Evolutionary conservation across 2,113 vertebrate genomes (phyloP).

Genomic region (Corapipo altera): DNA sequence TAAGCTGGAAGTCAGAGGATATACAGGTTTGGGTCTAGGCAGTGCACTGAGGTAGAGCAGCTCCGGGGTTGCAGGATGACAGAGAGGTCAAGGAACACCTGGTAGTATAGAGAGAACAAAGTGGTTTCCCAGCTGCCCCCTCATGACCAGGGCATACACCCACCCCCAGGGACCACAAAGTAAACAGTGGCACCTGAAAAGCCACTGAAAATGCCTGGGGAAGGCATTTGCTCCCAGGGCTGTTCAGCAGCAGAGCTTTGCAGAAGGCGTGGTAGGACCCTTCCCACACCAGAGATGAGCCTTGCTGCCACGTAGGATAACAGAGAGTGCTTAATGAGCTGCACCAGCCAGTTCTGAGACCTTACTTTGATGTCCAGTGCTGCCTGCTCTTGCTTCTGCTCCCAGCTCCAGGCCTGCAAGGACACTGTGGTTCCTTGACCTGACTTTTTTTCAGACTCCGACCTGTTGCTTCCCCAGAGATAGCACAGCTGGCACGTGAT

Average conservation of each 20-base stretch:
- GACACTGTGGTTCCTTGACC: background rate
- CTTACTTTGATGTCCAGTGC: background rate
- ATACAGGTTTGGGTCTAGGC: background rate
- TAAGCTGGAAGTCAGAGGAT: background rate
- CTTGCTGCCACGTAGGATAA: background rate
- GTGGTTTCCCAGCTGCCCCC: background rate
- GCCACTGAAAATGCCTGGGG: too few relatives aligned
- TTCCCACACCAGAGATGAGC: background rate
- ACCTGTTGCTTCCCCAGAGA: background rate
- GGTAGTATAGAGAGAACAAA: background rate
- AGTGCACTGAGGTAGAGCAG: background rate
- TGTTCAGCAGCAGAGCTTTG: background rate
- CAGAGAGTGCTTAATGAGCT: background rate
- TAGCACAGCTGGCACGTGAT: background rate
- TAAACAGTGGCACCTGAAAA: background rate
- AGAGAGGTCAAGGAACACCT: background rate
- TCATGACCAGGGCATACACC: background rate
- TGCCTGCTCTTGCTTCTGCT: background rate
- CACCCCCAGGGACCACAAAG: background rate
- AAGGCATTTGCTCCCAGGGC: background rate
- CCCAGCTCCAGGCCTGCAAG: background rate
- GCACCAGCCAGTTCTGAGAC: background rate
- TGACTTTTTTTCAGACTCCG: background rate
- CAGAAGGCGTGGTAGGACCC: background rate
- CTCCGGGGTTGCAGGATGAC: background rate